Base-by-base conservation (phyloP, 1,140 invertebrate species). In the Plutomurus gul region DNA sequence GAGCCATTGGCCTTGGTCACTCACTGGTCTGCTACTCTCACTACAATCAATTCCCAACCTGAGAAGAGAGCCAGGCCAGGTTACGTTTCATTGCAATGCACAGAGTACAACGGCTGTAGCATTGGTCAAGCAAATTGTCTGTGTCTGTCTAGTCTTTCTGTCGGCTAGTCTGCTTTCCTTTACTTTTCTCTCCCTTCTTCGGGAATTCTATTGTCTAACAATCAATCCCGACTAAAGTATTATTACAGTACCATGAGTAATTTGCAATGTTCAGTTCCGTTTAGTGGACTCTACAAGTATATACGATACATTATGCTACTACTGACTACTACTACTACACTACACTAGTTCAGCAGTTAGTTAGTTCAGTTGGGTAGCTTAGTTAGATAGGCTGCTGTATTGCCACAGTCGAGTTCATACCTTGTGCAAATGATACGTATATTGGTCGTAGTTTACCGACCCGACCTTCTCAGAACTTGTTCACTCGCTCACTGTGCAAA, bases 201-300 rank as follows among this genome's bases (percentile, higher is more conserved):
- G n/a, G 56, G 27, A 65, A 65, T 65, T 65, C 13, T 65, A 25
- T 65, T 65, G 56, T 65, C 27, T 27, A 65, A 65, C 56, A 65
- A 65, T 65, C 56, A 65, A 65, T 65, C 56, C 56, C 56, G 56
- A 65, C 56, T 65, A 36, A 65, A 65, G 56, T 65, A 65, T 65
- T 65, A 65, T 65, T 65, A 65, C 27, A 65, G 56, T n/a, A n/a
- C n/a, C 56, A 65, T 65, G 56, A 65, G 56, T 65, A 65, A 65
- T 65, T 65, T 65, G 11, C 56, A 16, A 65, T 33, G 27, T 33
- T 65, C 56, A 56, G 27, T 65, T 65, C 36, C 30, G 11, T 33
- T 16, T 16, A 33, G 22, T 36, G 27, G n/a, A 49, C 46, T 49
- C 11, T 20, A 49, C n/a, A 25, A 49, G 11, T 33, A 30, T 27